Base-by-base conservation (phyloP, 37 sponge, comb jelly and placozoan genomes). In the Spongia lamella region DNA sequence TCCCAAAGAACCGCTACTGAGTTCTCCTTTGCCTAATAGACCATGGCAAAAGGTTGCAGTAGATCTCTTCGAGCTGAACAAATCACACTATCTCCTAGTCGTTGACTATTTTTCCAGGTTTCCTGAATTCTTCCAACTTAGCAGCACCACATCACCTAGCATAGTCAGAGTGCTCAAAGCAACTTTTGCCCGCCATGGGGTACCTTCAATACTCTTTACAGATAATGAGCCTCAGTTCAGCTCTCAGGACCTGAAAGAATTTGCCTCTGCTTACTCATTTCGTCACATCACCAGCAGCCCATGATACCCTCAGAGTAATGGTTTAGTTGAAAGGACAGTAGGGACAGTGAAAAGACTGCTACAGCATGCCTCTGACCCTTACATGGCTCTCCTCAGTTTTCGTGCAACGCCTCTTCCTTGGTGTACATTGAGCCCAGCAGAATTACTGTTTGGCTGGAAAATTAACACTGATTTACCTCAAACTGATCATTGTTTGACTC, bases 21-120 rank as follows among this genome's bases (percentile, higher is more conserved):
- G 53, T 14, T 34, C 79, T 3, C 67, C 47, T 2, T 52, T 85
- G n/a, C 79, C 85, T 1, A 58, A 71, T 6, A 56, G 66, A 40
- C 85, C 79, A 1, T 85, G 85, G 85, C 72, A 85, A 40, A n/a
- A 43, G 36, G 79, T 85, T 1, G 85, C 58, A 1, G 78, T 67
- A 4, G 85, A 85, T 31, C 53, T 85, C 50, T 82, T 74, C 61
- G n/a, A 27, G 33, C 75, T 82, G 27, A 63, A 81, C 13, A 58
- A 74, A 20, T 3, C 6, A 5, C 32, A 65, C 20, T 76, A 83
- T 53, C 37, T 83, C 9, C 5, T 72, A 15, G 40, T 73, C 20
- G 74, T 81, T 1, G 82, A 81, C 36, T 81, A 81, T 58, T 81
- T 65, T 34, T 73, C 74, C 36, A 27, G 74, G 21, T 73, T 21